A percentile compares a stretch with the other conserved stretches of the same genome.
Conservation (phyloP, 2,888 invertebrate species). For the Hermaeophaga mercurialis region DNA sequence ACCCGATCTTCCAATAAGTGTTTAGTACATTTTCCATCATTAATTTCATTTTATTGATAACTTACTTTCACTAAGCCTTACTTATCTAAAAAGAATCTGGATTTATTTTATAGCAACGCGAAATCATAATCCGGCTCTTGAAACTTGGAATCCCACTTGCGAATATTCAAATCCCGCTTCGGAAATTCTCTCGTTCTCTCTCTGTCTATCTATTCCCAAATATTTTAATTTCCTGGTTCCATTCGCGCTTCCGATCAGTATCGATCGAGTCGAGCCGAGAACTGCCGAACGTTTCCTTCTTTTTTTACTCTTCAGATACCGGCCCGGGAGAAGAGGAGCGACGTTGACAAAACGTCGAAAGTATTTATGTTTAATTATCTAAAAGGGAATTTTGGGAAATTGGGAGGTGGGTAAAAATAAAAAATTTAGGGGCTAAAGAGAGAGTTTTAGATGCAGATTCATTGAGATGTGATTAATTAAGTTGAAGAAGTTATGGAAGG, state of each 20-base stretch:
- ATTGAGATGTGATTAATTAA: too few species aligned
- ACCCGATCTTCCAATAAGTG: too few species aligned
- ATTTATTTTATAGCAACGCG: background rate
- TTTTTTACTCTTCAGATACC: background rate
- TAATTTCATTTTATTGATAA: too few species aligned
- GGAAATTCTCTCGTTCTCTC: background rate
- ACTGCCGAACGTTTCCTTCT: background rate
- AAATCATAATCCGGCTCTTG: constrained; percentile 1
- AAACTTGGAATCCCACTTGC: background rate
- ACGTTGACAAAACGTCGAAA: background rate
- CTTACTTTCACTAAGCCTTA: too few species aligned
- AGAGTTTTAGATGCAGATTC: too few species aligned
- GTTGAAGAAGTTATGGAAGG: too few species aligned
- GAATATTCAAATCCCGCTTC: constrained; percentile 1
- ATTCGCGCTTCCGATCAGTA: constrained; percentile 8
- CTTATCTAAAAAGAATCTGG: background rate
- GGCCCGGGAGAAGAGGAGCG: background rate
- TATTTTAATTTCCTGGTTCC: constrained; percentile 15
- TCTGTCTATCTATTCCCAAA: background rate
- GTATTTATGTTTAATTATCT: background rate
- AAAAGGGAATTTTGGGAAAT: too few species aligned
- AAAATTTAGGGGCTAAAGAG: too few species aligned
- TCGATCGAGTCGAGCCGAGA: constrained; percentile 1
- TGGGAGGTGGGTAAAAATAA: too few species aligned
- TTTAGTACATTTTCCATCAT: too few species aligned